phyloP scores from a whole-genome alignment of 2,113 vertebrate genomes.

The Apus apus region DNA sequence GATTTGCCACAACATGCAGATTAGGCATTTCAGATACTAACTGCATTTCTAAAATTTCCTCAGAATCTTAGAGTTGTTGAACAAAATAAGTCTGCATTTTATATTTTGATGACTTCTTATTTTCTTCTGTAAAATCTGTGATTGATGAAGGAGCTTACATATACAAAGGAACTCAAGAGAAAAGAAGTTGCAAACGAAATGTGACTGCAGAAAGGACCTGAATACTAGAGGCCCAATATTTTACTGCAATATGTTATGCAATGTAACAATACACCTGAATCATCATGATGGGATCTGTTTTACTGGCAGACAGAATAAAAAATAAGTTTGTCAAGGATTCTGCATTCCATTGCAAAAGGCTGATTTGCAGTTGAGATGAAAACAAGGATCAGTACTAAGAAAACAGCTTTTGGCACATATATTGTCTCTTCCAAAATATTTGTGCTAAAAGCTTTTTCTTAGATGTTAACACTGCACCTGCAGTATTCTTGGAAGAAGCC shows the following conservation, averaged over 20 bases:
- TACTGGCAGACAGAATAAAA: constrained; percentile 26
- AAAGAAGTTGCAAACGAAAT: background rate
- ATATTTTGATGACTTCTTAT: background rate
- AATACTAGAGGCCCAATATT: background rate
- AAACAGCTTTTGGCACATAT: constrained; percentile 65
- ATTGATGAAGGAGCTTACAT: background rate
- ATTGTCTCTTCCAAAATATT: constrained; percentile 65
- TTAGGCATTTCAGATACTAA: constrained; percentile 22
- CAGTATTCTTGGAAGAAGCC: constrained; percentile 61
- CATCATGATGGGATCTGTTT: background rate
- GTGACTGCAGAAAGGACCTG: background rate
- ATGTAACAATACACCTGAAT: background rate
- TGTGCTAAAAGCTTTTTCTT: constrained; percentile 66
- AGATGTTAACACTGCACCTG: constrained; percentile 62
- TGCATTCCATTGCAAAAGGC: constrained; percentile 36
- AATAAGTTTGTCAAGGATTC: constrained; percentile 53
- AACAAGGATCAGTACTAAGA: constrained; percentile 55
- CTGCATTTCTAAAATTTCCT: background rate
- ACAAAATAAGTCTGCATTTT: background rate
- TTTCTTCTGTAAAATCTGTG: background rate
- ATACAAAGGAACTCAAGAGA: background rate
- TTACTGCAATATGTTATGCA: background rate
- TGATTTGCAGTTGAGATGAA: constrained; percentile 63
- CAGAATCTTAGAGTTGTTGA: background rate
- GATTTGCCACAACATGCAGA: constrained; percentile 49